Evolutionary conservation across 2,797 vertebrate genomes (phyloP).

Genomic region (Astyanax mexicanus): DNA sequence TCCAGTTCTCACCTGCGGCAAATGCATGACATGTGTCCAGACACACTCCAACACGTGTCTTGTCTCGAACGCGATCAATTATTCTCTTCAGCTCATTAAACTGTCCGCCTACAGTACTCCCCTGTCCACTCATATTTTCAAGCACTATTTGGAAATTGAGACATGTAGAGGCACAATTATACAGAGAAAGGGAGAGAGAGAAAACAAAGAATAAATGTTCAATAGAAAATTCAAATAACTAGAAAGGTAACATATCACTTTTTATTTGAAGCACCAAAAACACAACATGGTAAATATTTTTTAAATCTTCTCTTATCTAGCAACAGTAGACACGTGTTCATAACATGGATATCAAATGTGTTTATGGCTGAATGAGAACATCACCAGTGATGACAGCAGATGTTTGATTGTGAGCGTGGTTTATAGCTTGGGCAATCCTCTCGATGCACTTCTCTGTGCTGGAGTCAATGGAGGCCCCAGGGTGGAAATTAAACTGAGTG

Average conservation of each 20-base stretch:
- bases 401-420: conserved; percentile 78
- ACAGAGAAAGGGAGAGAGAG: background rate
- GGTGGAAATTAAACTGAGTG: conserved; percentile 79
- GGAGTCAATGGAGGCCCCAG: conserved; percentile 77
- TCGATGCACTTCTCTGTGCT: conserved; percentile 75
- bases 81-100: conserved; percentile 81
- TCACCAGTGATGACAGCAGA: conserved; percentile 79
- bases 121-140: conserved; percentile 86
- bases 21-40: conserved; percentile 84
- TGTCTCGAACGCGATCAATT: conserved; percentile 79
- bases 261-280: no score
- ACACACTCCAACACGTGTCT: conserved; percentile 80
- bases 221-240: no score
- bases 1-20: conserved; percentile 73
- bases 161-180: background rate
- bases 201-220: no score
- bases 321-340: background rate
- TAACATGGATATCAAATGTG: background rate
- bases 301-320: background rate
- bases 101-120: conserved; percentile 77
- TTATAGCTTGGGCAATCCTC: conserved; percentile 79
- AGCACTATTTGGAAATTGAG: conserved; percentile 67
- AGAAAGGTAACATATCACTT: no score
- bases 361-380: background rate
- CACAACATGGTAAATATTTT: no score